Base-by-base conservation (phyloP, 2,888 invertebrate genomes). In the Tetropium fuscum region DNA sequence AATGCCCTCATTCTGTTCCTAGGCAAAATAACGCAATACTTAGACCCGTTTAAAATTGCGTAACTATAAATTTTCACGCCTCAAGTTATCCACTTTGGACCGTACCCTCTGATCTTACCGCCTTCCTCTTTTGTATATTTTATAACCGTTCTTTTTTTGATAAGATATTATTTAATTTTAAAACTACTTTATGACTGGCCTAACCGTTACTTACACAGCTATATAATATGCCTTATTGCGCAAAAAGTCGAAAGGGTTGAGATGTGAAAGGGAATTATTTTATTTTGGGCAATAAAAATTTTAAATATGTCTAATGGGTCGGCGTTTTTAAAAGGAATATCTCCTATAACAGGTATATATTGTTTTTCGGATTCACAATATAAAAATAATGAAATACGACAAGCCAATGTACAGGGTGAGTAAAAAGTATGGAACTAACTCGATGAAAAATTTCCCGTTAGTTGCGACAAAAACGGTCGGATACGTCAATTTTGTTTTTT, bases 221-320 rank as follows among this genome's bases (percentile, higher is more conserved):
- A n/a, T n/a, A n/a, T 8, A 27, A n/a, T 27, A 34, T 2, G 34
- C 2, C 11, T 34, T 34, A 27, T 44, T 44, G 44, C 27, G 44
- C 44, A 44, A 44, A 44, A 44, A 44, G 25, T 30, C n/a, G 11
- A 44, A 27, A 44, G 44, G 44, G 44, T 44, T 44, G 8, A 43
- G 13, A 22, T 25, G 8, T 19, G 40, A 16, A 43, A 43, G 25
- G 44, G 18, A 44, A n/a, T 27, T 34, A 15, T 34, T 27, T 44
- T 44, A 44, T 44, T 44, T 27, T 10, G 13, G 44, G 44, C 27
- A 44, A 44, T 44, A 44, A 44, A 44, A 16, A 25, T 30, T 16
- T 30, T n/a, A 13, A 22, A 13, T 13, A 22, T 4, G 4, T 11
- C 10, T 30, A 44, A n/a, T 8, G 44, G 44, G 10, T 15, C 43